Base-by-base conservation (phyloP, 2,113 vertebrate species). In the Pogonocichla stellata region DNA sequence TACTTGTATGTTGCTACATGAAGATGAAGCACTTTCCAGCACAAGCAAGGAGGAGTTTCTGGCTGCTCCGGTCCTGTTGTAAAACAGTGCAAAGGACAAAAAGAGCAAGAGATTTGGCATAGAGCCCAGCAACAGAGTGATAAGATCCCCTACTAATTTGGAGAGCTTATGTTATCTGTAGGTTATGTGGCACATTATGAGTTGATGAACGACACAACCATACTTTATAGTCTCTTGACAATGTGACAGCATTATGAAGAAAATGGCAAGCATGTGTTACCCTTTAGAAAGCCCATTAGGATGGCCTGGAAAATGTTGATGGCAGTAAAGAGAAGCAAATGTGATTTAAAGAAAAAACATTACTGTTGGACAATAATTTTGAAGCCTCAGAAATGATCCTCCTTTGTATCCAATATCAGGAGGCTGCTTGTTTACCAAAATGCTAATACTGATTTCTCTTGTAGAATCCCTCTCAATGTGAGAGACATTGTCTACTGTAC, bases 401-500 rank as follows among this genome's bases (percentile, higher is more conserved):
- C 60, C 57, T 80, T 80, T 67, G 22, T 96, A 81, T 85, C 80
- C 33, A 86, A 0, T 90, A 54, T 45, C 79, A n/a, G n/a, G 51
- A 92, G 61, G 66, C 25, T 95, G 53, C 77, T 81, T 84, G 70
- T 91, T 93, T 95, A 97, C 94, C 20, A 70, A 47, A 92, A 19
- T 81, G 51, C 19, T 53, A 15, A 69, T 88, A 33, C 70, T 84
- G 79, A 28, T 97, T 93, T 56, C 40, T 97, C 97, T 92, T 96
- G 77, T 85, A 99, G 99, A 98, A 99, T 99, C 88, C 99, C 99
- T 62, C 98, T 99, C 19, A 99, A 99, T 71, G 99, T 99, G 78
- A 98, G 99, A 95, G 99, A 99, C 97, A 99, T 99, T 6, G 99
- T 99, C 16, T 99, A 99, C 98, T 99, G 99, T 96, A 99, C 99